Base-by-base conservation (phyloP, 2,113 vertebrate species). In the Marcusenius ussheri region DNA sequence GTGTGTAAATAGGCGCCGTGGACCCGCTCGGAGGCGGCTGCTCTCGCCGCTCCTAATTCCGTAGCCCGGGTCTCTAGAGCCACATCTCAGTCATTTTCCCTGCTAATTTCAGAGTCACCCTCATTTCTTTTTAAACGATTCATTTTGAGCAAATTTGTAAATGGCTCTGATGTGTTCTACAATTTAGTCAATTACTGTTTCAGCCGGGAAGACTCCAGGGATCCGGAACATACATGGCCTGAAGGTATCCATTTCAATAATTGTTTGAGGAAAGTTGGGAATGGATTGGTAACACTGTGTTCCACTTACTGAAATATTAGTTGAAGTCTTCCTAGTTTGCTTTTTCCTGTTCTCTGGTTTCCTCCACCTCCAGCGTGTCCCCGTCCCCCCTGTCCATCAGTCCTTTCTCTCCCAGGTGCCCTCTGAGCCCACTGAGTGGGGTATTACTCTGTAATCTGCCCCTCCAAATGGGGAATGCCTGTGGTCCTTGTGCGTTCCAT, bases 171-270 rank as follows among this genome's bases (percentile, higher is more conserved):
- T 97, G 96, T 97, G 96, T 97, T 97, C 96, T 96, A 98, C 97
- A 99, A 98, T 98, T 97, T 96, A 99, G 97, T 98, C 98, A 98
- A 99, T 99, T 99, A 98, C 97, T 98, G 97, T 99, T 99, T 97
- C 98, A 99, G 98, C 98, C 95, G 99, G 98, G 97, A 99, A 99
- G 96, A 98, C 98, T 98, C 98, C 98, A 94, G 98, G 98, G 98
- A 99, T 97, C 97, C 97, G 98, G 97, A 99, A 99, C 98, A 99
- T 99, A 97, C 98, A 99, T 97, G 98, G 98, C 98, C 98, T 99
- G 96, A 99, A 99, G 98, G 98, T 99, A 98, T 93, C 96, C 96
- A 97, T 98, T 97, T 98, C 96, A 98, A 97, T 99, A 99, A 99
- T 99, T 98, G 98, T 99, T 99, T 98, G 97, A 96, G 97, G 93